Percentiles rank a stretch among this genome's conserved stretches.
Evolutionary conservation across 2,113 vertebrate genomes (phyloP).

Genomic region (Chaetura pelagica): DNA sequence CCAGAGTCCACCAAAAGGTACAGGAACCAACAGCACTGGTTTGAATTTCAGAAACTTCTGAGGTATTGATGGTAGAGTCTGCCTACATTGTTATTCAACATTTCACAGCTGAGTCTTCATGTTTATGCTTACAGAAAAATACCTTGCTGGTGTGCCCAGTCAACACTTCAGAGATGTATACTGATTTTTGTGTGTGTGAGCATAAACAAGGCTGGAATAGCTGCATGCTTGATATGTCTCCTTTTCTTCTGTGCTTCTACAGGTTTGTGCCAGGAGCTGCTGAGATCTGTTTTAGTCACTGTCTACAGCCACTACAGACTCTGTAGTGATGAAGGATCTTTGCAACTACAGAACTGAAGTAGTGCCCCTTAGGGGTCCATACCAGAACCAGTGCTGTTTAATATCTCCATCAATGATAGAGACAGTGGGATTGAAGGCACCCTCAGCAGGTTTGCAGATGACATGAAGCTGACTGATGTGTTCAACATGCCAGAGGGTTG

Average conservation of each 20-base stretch:
- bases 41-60: background rate
- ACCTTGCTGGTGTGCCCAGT: fast-evolving
- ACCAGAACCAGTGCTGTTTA: too few relatives aligned
- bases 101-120: background rate
- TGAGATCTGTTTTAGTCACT: background rate
- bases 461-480: too few relatives aligned
- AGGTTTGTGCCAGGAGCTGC: background rate
- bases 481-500: too few relatives aligned
- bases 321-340: background rate
- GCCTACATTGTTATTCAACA: background rate
- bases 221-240: background rate
- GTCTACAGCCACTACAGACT: background rate
- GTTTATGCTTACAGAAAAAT: background rate
- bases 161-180: background rate
- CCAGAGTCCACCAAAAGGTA: background rate
- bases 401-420: too few relatives aligned
- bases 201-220: background rate
- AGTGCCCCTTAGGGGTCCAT: too few relatives aligned
- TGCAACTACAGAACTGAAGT: background rate
- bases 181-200: background rate
- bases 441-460: too few relatives aligned
- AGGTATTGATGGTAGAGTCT: background rate
- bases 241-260: background rate
- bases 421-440: too few relatives aligned
- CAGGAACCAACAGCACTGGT: background rate